phyloP scores from a whole-genome alignment of 2,113 vertebrate species.

The Gymnorhina tibicen region DNA sequence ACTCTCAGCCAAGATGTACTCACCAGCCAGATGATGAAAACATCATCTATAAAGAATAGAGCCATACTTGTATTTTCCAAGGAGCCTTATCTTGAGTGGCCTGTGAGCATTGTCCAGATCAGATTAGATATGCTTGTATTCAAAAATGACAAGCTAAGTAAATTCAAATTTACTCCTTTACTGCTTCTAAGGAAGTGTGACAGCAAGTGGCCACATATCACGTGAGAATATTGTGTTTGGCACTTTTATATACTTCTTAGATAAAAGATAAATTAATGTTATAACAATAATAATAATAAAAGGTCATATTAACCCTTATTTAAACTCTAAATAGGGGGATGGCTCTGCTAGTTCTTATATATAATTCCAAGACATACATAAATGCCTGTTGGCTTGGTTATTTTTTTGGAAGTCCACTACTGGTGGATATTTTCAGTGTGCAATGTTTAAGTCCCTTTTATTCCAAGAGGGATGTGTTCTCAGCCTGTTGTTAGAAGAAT shows the following conservation, averaged over 20 bases:
- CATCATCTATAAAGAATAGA: not conserved
- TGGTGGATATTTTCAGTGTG: not conserved
- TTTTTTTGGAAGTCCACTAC: not conserved
- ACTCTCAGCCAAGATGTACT: not conserved
- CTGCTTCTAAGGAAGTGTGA: not conserved
- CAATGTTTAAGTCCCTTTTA: not conserved
- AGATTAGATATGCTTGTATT: not conserved
- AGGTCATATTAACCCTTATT: not conserved
- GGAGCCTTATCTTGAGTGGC: not conserved
- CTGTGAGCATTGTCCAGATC: not conserved
- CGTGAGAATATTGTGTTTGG: not conserved
- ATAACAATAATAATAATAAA: not conserved
- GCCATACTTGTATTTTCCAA: not conserved
- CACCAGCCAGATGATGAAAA: not conserved
- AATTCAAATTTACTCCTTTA: not conserved
- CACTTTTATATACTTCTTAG: not conserved
- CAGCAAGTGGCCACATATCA: not conserved
- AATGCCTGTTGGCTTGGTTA: not conserved
- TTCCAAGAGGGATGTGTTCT: not conserved
- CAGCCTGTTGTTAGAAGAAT: not conserved
- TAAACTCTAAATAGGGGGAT: not conserved
- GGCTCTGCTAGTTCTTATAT: not conserved
- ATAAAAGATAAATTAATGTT: not conserved
- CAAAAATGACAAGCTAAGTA: not conserved
- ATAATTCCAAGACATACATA: not conserved